Conservation (phyloP, 2,113 vertebrate species). For the Tretioscincus oriximinensis region DNA sequence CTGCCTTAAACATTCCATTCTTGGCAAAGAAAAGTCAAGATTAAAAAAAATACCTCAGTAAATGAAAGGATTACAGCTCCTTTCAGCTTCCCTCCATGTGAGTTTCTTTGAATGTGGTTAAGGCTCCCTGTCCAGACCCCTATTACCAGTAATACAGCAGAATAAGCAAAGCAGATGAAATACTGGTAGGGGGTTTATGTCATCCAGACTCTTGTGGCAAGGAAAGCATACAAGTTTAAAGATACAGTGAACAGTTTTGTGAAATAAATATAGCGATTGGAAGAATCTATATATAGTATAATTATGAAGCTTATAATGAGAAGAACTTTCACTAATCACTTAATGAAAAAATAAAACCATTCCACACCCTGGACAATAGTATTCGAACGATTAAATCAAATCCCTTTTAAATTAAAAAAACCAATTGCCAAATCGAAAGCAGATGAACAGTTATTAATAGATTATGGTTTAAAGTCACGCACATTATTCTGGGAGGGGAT, state of each 20-base stretch:
- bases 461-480: conserved; percentile 10
- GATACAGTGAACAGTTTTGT: conserved; percentile 56
- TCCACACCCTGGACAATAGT: conserved; percentile 39
- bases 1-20: background rate
- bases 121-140: background rate
- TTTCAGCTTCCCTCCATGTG: background rate
- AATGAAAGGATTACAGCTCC: background rate
- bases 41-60: background rate
- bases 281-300: conserved; percentile 60
- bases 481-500: background rate
- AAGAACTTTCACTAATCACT: conserved; percentile 50
- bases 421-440: conserved; percentile 36
- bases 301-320: conserved; percentile 60
- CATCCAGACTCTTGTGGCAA: conserved; percentile 36
- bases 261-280: conserved; percentile 44
- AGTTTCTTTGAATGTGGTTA: background rate
- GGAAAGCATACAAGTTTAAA: conserved; percentile 44
- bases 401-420: conserved; percentile 25
- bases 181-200: conserved; percentile 31
- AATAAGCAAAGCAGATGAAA: conserved; percentile 6
- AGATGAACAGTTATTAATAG: conserved; percentile 26
- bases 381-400: conserved; percentile 50
- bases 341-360: conserved; percentile 45
- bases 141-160: background rate
- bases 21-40: background rate